Base-by-base conservation (phyloP, 2,888 invertebrate genomes). In the Atherix ibis region DNA sequence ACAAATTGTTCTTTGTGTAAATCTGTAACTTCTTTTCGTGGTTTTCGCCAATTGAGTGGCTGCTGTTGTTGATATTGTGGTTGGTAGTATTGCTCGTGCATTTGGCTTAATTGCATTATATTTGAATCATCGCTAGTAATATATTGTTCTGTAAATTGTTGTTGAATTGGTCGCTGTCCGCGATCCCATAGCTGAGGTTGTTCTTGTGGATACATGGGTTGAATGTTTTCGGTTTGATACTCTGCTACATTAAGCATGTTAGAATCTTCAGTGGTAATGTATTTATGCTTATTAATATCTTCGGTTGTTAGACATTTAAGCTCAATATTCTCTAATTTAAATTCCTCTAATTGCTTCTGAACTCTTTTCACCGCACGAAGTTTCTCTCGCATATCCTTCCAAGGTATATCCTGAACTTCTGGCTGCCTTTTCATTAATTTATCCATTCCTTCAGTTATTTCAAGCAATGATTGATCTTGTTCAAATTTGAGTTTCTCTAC, bases 271-370 rank as follows among this genome's bases (percentile, higher is more conserved):
- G 52, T 56, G 10, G 52, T 54, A 5, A 52, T 45, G 14, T 47
- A 56, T 34, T 56, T 48, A 31, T 54, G 56, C 13, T 45, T 53
- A 3, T 56, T 48, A 30, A 44, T 41, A 43, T 64, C 58, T 38
- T 63, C 58, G n/a, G n/a, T n/a, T n/a, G n/a, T n/a, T n/a, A n/a
- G n/a, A n/a, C n/a, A n/a, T n/a, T n/a, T n/a, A n/a, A n/a, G n/a
- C n/a, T n/a, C n/a, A n/a, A n/a, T n/a, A 42, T 65, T 62, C 41
- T 66, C 64, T 10, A 63, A 52, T 43, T 59, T 47, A 47, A 59
- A 60, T 37, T 58, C 57, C 31, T 59, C 56, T 13, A 60, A 58
- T 40, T 54, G 52, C 16, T 63, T 63, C 38, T 59, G 63, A 12
- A 60, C 62, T 8, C 46, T 44, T 22, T 48, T 49, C 0, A 64